Evolutionary conservation across 2,888 invertebrate genomes (phyloP).

Genomic region (Clitarchus hookeri): DNA sequence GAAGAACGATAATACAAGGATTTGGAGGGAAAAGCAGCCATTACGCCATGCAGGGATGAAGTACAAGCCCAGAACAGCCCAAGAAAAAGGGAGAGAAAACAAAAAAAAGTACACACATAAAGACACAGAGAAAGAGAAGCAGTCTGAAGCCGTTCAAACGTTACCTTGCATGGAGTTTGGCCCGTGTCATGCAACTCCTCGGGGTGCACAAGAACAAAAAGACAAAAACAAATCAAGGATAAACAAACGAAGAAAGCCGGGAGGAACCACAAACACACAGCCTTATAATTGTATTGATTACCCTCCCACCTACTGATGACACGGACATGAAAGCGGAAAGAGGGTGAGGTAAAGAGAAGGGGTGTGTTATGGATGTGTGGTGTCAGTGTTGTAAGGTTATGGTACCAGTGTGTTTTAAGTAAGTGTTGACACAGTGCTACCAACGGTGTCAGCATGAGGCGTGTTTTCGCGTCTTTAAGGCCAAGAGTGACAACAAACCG

Average conservation of each 20-base stretch:
- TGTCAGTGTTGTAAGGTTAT: conserved; percentile 4
- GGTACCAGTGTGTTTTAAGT: too few species aligned
- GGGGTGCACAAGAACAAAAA: conserved; percentile 27
- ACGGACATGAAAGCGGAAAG: neutral
- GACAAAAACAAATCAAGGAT: conserved; percentile 28
- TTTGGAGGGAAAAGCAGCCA: neutral
- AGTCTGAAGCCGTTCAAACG: conserved; percentile 22
- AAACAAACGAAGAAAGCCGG: conserved; percentile 25
- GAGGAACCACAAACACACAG: neutral
- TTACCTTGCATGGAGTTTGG: conserved; percentile 35
- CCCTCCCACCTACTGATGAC: neutral
- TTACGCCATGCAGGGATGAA: neutral
- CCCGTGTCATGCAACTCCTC: conserved; percentile 35
- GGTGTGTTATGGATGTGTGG: neutral
- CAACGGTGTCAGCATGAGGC: neutral
- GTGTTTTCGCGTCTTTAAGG: neutral
- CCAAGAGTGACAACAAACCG: neutral
- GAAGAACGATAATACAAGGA: neutral
- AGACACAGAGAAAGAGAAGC: conserved; percentile 16
- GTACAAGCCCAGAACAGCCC: neutral
- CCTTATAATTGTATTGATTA: neutral
- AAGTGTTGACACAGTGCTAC: neutral
- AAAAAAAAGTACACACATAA: neutral
- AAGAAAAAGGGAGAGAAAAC: neutral
- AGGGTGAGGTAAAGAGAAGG: neutral